phyloP scores from a whole-genome alignment of 2,113 vertebrate genomes.

The Cheilinus undulatus region DNA sequence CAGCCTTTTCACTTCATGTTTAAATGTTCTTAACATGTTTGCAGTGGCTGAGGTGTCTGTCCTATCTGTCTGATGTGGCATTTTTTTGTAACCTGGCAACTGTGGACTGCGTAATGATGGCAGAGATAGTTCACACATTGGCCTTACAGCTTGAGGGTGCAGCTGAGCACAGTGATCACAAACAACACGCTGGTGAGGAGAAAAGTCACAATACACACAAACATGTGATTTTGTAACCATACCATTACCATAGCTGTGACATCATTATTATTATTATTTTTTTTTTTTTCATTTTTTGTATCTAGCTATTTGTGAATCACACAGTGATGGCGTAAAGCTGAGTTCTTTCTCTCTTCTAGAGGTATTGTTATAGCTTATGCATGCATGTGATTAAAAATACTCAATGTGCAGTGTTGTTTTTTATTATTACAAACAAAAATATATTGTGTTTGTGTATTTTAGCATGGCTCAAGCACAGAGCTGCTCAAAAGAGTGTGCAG shows the following conservation, averaged over 20 bases:
- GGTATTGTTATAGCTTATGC: slow-evolving; percentile 46
- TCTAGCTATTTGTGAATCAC: slow-evolving; percentile 5
- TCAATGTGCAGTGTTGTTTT: background rate
- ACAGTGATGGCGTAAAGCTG: slow-evolving; percentile 4
- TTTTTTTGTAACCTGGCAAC: slow-evolving; percentile 77
- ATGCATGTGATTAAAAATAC: background rate
- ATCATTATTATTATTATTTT: background rate
- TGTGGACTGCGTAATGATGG: slow-evolving; percentile 79
- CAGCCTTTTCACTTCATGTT: background rate
- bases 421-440: background rate
- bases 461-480: slow-evolving; percentile 81
- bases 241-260: background rate
- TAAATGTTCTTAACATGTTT: slow-evolving; percentile 28
- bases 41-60: slow-evolving; percentile 90
- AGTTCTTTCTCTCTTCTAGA: slow-evolving; percentile 33
- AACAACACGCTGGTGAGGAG: slow-evolving; percentile 27
- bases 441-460: slow-evolving; percentile 21
- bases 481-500: slow-evolving; percentile 84
- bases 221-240: background rate
- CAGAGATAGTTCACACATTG: slow-evolving; percentile 86
- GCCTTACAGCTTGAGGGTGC: slow-evolving; percentile 83
- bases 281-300: slow-evolving; percentile 1
- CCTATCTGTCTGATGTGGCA: slow-evolving; percentile 87
- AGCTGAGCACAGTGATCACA: slow-evolving; percentile 65
- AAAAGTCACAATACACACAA: background rate